These are phyloP conservation scores for Oeneis ivallda DNA, from an alignment of 2,888 invertebrate species.

Conservation along the genomic window DNA sequence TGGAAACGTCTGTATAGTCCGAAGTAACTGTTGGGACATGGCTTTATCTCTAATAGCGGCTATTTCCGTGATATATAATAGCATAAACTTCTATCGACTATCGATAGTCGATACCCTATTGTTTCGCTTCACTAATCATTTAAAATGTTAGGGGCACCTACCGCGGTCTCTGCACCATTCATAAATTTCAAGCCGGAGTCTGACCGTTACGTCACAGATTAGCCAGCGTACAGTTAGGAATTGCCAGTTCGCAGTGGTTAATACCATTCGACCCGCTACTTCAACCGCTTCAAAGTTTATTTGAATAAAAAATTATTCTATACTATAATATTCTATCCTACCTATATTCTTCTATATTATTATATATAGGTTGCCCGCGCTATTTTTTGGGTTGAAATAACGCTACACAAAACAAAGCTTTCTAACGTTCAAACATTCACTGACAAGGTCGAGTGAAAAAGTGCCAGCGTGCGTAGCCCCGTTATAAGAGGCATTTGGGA, in stretches of 20 bases:
- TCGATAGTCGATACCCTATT: slow-evolving; percentile 41
- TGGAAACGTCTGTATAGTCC: slow-evolving; percentile 37
- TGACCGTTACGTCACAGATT: slow-evolving; percentile 62
- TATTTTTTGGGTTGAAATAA: no score
- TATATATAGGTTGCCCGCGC: no score
- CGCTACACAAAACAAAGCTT: no score
- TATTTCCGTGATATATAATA: slow-evolving; percentile 41
- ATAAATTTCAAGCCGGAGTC: slow-evolving; percentile 63
- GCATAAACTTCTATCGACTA: slow-evolving; percentile 43
- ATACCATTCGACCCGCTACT: no score
- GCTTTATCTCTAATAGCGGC: slow-evolving; percentile 41
- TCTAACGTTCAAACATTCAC: no score
- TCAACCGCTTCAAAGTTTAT: no score
- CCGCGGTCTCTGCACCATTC: slow-evolving; percentile 63
- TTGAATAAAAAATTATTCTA: no score
- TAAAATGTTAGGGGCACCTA: slow-evolving; percentile 54
- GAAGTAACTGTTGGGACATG: slow-evolving; percentile 36
- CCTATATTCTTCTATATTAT: no score
- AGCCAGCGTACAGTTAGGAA: not conserved
- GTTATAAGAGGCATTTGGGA: no score
- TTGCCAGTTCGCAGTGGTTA: not conserved
- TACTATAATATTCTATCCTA: no score
- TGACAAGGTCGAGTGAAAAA: no score
- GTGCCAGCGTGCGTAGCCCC: no score
- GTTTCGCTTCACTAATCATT: slow-evolving; percentile 49